Conservation (phyloP, 2,888 invertebrate genomes). For the Lysandra bellargus region DNA sequence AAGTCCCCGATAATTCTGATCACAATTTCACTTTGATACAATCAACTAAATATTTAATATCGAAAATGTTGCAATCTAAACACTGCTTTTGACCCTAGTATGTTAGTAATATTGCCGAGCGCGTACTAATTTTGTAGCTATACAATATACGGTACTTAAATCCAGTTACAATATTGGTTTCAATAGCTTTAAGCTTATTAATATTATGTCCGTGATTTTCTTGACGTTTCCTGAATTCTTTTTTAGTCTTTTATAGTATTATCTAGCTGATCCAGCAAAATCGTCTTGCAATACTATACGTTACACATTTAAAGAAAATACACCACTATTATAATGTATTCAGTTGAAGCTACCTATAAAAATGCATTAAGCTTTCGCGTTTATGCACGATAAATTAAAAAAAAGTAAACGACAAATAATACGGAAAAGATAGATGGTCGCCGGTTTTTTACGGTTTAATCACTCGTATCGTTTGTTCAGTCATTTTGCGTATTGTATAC, state of each 20-base stretch:
- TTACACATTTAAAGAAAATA: not conserved
- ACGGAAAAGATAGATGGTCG: conserved; percentile 42
- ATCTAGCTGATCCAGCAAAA: too few relatives aligned
- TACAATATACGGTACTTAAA: not conserved
- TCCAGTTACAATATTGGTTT: not conserved
- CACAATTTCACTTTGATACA: not conserved
- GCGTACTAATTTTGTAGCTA: not conserved
- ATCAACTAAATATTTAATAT: not conserved
- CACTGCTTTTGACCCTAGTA: not conserved
- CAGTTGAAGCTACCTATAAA: not conserved
- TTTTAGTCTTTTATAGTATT: not conserved
- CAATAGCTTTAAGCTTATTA: not conserved
- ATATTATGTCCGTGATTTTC: not conserved
- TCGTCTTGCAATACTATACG: too few relatives aligned
- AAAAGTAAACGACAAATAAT: conserved; percentile 38
- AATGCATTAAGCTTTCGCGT: not conserved
- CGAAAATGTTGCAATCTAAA: not conserved
- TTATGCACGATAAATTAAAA: not conserved
- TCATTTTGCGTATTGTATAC: not conserved
- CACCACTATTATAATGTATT: not conserved
- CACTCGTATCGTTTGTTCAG: conserved; percentile 41
- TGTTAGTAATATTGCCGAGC: not conserved
- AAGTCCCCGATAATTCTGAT: not conserved
- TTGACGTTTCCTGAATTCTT: not conserved
- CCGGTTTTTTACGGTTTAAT: conserved; percentile 49